Evolutionary conservation across 2,888 invertebrate species (phyloP).

Genomic region (Polia nebulosa): DNA sequence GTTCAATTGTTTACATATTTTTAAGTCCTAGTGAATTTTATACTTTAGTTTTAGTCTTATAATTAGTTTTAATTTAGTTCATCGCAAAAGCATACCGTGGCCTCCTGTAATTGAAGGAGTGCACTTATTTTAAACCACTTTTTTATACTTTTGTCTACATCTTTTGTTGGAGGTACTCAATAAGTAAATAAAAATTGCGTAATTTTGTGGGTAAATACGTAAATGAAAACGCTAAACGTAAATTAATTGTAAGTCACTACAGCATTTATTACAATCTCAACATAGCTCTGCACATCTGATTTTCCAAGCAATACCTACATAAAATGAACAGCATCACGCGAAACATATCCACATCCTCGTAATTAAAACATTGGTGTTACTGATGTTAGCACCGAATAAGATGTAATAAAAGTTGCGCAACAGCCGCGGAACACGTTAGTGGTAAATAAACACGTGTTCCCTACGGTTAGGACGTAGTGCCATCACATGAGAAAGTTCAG

Average conservation of each 20-base stretch:
- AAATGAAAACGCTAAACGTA: neutral
- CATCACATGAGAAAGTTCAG: constrained; percentile 27
- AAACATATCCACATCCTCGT: constrained; percentile 64
- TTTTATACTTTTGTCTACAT: no score
- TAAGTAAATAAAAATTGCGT: neutral
- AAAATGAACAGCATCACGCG: constrained; percentile 28
- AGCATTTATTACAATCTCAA: constrained; percentile 15
- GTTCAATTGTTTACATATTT: no score
- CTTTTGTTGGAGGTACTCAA: no score
- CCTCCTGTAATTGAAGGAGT: no score
- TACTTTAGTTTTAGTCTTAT: no score
- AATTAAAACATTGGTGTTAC: constrained; percentile 68
- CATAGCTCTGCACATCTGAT: constrained; percentile 10
- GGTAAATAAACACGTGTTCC: constrained; percentile 80
- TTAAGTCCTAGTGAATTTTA: no score
- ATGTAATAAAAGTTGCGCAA: constrained; percentile 78
- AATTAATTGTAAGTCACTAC: neutral
- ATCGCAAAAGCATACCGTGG: no score
- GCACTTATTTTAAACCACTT: no score
- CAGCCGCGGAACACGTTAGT: constrained; percentile 63
- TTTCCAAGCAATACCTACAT: neutral
- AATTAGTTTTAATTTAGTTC: no score
- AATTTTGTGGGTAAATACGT: neutral
- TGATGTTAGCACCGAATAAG: constrained; percentile 60
- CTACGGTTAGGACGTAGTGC: constrained; percentile 66